Evolutionary conservation across 1,140 invertebrate genomes (phyloP).

Genomic region (Hetaerina americana): DNA sequence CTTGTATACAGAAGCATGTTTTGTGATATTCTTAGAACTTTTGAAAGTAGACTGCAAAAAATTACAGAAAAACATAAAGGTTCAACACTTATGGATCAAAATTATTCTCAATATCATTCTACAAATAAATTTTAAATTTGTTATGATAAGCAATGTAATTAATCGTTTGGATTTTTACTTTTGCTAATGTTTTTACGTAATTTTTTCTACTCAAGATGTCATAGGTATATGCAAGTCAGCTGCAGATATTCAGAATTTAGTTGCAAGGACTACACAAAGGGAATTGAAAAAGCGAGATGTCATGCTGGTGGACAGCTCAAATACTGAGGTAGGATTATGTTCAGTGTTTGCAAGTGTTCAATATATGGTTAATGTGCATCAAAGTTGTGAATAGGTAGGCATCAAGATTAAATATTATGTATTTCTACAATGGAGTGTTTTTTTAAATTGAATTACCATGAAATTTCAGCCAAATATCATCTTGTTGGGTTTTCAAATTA

Average conservation of each 20-base stretch:
- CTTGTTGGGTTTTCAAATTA: too few species aligned
- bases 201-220: conserved; percentile 75
- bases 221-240: conserved; percentile 75
- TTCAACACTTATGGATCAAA: too few species aligned
- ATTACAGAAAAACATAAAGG: too few species aligned
- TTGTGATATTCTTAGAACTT: too few species aligned
- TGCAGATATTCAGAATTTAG: conserved; percentile 57
- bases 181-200: conserved; percentile 12
- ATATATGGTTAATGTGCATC: background rate
- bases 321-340: conserved; percentile 49
- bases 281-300: conserved; percentile 86
- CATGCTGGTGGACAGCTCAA: conserved; percentile 71
- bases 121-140: conserved; percentile 6
- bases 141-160: conserved; percentile 3
- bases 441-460: too few species aligned
- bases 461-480: too few species aligned
- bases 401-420: too few species aligned
- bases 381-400: too few species aligned
- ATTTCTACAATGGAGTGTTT: too few species aligned
- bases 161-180: background rate
- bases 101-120: too few species aligned
- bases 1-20: too few species aligned
- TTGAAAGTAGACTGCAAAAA: too few species aligned
- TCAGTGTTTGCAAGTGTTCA: background rate
- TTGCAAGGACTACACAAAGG: conserved; percentile 55